Percentiles rank a stretch among this genome's conserved stretches.
Conservation (phyloP, 92 coral and sea anemone species). For the Palythoa grandiflora region DNA sequence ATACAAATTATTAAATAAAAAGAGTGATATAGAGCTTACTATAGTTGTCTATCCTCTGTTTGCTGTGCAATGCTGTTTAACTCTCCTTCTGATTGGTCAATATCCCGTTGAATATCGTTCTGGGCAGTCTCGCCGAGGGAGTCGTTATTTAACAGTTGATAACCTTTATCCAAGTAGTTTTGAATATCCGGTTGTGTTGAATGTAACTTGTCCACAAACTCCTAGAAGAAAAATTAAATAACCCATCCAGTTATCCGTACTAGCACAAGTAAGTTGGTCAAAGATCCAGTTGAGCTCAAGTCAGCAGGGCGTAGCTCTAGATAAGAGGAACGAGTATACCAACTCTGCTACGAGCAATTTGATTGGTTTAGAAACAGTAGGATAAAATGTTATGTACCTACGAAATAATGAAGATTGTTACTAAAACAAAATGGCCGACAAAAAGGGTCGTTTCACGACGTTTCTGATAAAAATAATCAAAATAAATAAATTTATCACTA, state of each 20-base stretch:
- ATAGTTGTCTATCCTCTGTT: slow-evolving; percentile 20
- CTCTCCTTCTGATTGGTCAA: slow-evolving; percentile 15
- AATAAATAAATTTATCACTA: no score
- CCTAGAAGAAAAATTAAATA: slow-evolving; percentile 1
- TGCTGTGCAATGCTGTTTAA: slow-evolving; percentile 4
- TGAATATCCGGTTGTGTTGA: slow-evolving; percentile 27
- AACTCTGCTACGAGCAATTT: no score
- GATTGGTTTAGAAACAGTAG: no score
- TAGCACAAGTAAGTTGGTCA: background rate
- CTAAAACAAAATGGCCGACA: no score
- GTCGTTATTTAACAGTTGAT: slow-evolving; percentile 25
- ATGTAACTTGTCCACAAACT: slow-evolving; percentile 30
- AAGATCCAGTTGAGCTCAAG: no score
- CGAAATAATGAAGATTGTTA: no score
- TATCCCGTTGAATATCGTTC: slow-evolving; percentile 28
- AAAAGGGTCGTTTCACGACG: no score
- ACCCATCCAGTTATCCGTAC: background rate
- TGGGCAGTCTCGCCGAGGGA: background rate
- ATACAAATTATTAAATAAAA: no score
- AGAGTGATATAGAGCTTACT: background rate
- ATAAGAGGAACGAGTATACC: background rate
- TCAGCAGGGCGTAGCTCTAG: no score
- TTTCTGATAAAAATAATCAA: no score
- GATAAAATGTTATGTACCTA: no score
- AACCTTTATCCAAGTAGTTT: slow-evolving; percentile 14